Evolutionary conservation across 2,113 vertebrate species (phyloP), one percentile per base, ranked within the genome.

Genomic region (Sylvilagus bachmani): DNA sequence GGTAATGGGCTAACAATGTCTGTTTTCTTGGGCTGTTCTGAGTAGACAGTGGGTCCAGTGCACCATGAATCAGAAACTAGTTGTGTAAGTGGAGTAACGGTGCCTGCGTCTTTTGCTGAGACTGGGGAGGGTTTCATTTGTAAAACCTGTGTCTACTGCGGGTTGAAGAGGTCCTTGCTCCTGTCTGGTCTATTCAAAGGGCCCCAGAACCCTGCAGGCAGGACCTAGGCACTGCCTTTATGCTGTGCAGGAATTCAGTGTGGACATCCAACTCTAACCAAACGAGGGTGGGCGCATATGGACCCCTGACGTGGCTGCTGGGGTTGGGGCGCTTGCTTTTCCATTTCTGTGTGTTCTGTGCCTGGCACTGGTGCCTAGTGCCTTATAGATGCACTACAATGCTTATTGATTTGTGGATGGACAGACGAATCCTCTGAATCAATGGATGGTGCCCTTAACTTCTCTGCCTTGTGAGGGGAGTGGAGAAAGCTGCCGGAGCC

Each of bases 1-100:
- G 36, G 11, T 89, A 86, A 29, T 62, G 71, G 83, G 31, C 1
- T 12, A 11, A 53, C 21, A 11, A 58, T 36, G 6, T 29, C 70
- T 6, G 6, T 49, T 64, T 38, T 67, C 78, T 29, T 62, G 58
- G 36, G 31, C 7, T 3, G 4, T 38, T 22, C 8, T 24, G 19
- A 36, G 27, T 71, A 73, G 66, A 53, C 6, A 44, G 11, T 25
- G n/a, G 55, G 16, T 12, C 22, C 44, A 61, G 29, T 10, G 10
- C 3, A 3, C 14, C 7, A 36, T 19, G n/a, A 53, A 38, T 24
- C 27, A 69, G 55, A 5, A 29, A 11, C 36, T 14, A 17, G 73
- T 12, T 3, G 0, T 6, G 10, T 4, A 0, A 22, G 0, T 33
- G n/a, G n/a, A 44, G 25, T 5, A 10, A 10, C 1, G 8, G 19